Conservation (phyloP, 2,113 vertebrate genomes). For the Microtus oregoni region DNA sequence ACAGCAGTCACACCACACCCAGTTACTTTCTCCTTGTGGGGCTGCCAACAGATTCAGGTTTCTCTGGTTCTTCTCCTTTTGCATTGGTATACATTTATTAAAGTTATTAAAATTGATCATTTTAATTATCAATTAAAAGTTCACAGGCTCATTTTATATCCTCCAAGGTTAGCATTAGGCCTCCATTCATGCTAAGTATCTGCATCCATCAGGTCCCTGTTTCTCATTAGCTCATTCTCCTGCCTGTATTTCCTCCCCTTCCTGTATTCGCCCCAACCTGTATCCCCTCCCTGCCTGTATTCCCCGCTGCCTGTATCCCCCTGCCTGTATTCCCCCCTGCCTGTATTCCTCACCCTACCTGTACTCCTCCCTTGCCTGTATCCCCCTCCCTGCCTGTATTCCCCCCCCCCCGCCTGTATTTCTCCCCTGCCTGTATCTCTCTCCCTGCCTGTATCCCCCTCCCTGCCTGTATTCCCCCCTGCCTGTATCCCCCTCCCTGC, state of each 20-base stretch:
- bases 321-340: no score
- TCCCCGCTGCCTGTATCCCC: no score
- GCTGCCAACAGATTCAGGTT: constrained; percentile 40
- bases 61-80: constrained; percentile 59
- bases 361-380: no score
- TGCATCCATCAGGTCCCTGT: neutral
- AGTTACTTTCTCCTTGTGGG: constrained; percentile 32
- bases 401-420: no score
- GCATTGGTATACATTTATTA: constrained; percentile 19
- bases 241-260: no score
- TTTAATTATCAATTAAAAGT: neutral
- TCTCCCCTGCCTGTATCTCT: no score
- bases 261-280: neutral
- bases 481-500: no score
- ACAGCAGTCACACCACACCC: neutral
- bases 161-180: neutral
- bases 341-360: neutral
- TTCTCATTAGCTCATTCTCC: constrained; percentile 9
- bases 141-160: neutral
- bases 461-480: no score
- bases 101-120: constrained; percentile 15
- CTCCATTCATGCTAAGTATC: neutral
- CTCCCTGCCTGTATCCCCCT: no score
- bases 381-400: no score
- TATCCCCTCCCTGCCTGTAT: neutral